Evolutionary conservation across 2,797 vertebrate genomes (phyloP).

Genomic region (Pristis pectinata): DNA sequence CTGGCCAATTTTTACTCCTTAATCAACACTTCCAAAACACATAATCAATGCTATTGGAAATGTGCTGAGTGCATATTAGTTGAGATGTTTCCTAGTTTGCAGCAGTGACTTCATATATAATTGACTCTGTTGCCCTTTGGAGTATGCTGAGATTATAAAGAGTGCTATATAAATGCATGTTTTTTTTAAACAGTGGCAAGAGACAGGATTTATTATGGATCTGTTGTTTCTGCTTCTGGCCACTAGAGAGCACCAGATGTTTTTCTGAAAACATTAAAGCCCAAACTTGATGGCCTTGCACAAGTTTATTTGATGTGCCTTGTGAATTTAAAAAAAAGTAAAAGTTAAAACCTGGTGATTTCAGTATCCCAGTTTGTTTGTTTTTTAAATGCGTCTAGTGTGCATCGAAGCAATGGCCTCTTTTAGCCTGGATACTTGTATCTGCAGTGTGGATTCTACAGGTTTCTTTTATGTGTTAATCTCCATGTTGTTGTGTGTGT

Average conservation of each 20-base stretch:
- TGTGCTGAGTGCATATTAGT: too few species aligned
- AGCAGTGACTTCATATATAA: too few species aligned
- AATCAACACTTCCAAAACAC: too few species aligned
- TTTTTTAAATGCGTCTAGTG: neutral
- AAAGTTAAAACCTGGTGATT: neutral
- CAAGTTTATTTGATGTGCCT: neutral
- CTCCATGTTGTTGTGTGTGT: neutral
- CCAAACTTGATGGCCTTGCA: neutral
- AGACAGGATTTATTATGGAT: neutral
- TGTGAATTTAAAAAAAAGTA: neutral
- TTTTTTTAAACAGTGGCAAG: too few species aligned
- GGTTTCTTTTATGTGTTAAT: neutral
- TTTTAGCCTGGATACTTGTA: neutral
- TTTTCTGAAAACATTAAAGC: neutral
- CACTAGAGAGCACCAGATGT: constrained; percentile 21
- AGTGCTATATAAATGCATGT: too few species aligned
- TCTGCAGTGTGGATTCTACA: neutral
- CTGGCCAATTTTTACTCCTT: too few species aligned
- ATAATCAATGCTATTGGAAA: too few species aligned
- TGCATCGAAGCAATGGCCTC: neutral
- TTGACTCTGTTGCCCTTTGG: too few species aligned
- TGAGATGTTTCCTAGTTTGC: too few species aligned
- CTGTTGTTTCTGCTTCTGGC: neutral
- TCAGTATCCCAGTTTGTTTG: neutral
- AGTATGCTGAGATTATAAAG: too few species aligned